Conservation (phyloP, 37 sponge, comb jelly and placozoan species). For the Chondrosia reniformis region DNA sequence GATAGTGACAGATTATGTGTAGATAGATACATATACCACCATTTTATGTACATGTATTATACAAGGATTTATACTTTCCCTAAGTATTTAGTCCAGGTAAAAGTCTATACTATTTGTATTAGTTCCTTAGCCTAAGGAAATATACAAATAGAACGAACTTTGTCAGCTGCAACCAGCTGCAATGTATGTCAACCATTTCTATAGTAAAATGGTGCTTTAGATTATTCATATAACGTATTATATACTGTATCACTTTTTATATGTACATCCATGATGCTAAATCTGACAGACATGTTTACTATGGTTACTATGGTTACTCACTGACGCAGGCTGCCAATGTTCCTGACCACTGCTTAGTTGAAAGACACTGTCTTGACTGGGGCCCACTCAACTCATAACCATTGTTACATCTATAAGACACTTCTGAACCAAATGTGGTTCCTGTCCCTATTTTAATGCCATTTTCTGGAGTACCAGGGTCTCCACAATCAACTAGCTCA, state of each 20-base stretch:
- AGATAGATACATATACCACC: not conserved
- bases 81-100: too few species aligned
- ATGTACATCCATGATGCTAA: too few species aligned
- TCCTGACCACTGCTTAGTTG: conserved; percentile 23
- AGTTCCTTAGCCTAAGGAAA: too few species aligned
- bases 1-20: not conserved
- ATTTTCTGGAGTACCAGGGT: conserved; percentile 46
- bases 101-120: too few species aligned
- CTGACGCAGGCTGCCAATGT: conserved; percentile 21
- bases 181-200: not conserved
- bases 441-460: conserved; percentile 30
- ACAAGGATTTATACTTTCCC: too few species aligned
- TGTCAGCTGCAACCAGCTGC: not conserved
- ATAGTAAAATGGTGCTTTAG: too few species aligned
- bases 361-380: conserved; percentile 10
- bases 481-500: conserved; percentile 35
- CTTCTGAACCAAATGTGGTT: not conserved
- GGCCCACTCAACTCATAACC: conserved; percentile 23
- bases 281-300: too few species aligned
- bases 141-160: not conserved
- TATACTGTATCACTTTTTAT: too few species aligned
- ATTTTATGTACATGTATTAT: not conserved
- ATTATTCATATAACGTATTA: too few species aligned
- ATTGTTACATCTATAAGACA: not conserved
- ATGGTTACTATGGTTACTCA: conserved; percentile 15